Conservation (phyloP, 2,797 vertebrate species). For the Oreochromis grahami region DNA sequence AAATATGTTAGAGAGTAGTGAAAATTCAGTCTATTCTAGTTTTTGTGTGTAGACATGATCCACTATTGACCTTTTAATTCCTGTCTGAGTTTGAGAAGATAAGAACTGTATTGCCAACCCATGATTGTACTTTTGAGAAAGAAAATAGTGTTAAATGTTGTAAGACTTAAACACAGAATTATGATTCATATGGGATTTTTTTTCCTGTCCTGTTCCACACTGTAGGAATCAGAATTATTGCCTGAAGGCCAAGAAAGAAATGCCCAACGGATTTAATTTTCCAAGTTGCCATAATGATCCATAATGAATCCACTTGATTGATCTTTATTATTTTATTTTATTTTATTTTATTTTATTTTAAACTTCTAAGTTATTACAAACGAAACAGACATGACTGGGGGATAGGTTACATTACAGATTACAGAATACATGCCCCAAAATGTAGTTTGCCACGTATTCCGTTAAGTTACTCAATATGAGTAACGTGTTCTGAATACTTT, state of each 20-base stretch:
- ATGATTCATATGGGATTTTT: background rate
- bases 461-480: too few species aligned
- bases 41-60: background rate
- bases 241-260: background rate
- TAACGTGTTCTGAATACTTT: too few species aligned
- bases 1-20: background rate
- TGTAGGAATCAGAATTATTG: background rate
- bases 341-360: too few species aligned
- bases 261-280: background rate
- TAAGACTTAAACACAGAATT: background rate
- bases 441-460: too few species aligned
- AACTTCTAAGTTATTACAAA: too few species aligned
- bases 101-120: background rate
- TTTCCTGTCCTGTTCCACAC: background rate
- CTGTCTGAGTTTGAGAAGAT: background rate
- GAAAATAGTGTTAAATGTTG: background rate
- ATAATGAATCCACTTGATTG: background rate
- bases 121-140: background rate
- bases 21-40: background rate
- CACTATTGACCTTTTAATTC: background rate
- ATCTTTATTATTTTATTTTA: background rate
- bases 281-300: background rate
- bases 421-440: too few species aligned
- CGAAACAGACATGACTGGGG: too few species aligned
- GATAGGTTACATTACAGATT: background rate